Conservation (phyloP, 2,888 invertebrate genomes). For the Euplagia quadripunctaria region DNA sequence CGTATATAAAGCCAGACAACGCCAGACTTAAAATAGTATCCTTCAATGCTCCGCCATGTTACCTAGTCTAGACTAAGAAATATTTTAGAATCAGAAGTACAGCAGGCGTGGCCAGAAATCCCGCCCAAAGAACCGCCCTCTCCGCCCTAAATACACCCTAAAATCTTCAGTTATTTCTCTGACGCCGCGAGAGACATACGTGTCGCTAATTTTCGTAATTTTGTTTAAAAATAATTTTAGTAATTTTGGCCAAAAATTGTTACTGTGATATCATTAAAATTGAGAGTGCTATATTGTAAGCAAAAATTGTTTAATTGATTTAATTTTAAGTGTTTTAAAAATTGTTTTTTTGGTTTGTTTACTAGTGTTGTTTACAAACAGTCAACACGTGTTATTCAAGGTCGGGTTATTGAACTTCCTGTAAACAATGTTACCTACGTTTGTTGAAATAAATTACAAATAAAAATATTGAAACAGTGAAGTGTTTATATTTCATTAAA, state of each 20-base stretch:
- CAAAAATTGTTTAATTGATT: background rate
- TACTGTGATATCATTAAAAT: background rate
- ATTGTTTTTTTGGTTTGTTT: constrained; percentile 18
- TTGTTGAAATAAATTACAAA: background rate
- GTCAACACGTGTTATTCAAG: constrained; percentile 50
- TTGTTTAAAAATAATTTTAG: constrained; percentile 2
- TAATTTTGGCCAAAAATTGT: background rate
- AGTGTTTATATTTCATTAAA: constrained; percentile 4
- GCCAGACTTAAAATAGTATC: background rate
- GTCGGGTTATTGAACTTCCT: constrained; percentile 44
- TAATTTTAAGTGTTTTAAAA: background rate
- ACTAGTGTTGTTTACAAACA: constrained; percentile 55
- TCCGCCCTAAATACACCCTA: constrained; percentile 25
- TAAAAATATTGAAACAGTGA: background rate
- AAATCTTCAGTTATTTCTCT: constrained; percentile 22
- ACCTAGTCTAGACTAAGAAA: constrained; percentile 56
- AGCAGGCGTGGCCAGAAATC: constrained; percentile 46
- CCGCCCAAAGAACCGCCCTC: constrained; percentile 38
- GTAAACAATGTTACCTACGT: constrained; percentile 32
- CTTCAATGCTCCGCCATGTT: constrained; percentile 49
- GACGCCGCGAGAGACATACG: constrained; percentile 12
- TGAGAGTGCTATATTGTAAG: background rate
- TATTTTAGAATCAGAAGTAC: constrained; percentile 51
- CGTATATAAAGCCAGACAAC: background rate
- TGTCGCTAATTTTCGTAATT: background rate